These are phyloP conservation scores for Pygocentrus nattereri DNA, from an alignment of 2,797 vertebrate genomes.

Conservation along the genomic window DNA sequence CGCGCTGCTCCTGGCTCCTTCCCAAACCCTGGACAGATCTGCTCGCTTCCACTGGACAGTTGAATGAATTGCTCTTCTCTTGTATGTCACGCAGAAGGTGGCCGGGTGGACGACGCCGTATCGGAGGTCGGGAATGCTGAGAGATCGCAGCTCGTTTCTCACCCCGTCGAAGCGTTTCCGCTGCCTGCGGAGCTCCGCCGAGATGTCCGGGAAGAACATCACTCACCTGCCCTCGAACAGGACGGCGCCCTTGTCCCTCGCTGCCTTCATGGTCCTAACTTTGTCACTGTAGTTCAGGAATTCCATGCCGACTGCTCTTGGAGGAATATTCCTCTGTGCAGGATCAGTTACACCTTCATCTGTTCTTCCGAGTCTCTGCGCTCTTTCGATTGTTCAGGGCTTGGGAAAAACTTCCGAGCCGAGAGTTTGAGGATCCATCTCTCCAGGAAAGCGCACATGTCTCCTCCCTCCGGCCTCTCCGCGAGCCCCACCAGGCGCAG, in stretches of 20 bases:
- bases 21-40: not conserved
- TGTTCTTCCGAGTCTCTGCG: not conserved
- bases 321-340: not conserved
- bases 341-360: not conserved
- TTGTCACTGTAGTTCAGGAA: constrained; percentile 32
- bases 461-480: no score
- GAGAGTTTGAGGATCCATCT: no score
- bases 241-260: not conserved
- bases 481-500: no score
- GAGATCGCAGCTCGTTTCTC: not conserved
- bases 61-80: no score
- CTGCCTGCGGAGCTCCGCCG: constrained; percentile 17
- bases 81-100: not conserved
- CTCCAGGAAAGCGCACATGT: no score
- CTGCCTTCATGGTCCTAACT: constrained; percentile 6
- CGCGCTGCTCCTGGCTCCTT: not conserved
- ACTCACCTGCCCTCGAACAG: not conserved
- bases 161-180: not conserved
- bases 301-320: constrained; percentile 26
- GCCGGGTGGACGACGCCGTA: not conserved
- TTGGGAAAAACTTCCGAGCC: no score
- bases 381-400: constrained; percentile 9
- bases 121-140: not conserved
- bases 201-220: constrained; percentile 15
- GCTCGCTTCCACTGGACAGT: not conserved